A percentile compares a stretch with the other conserved stretches of the same genome.
These are phyloP conservation scores for Pelagia noctiluca DNA, from an alignment of 30 jellyfish, hydroid and myxozoan genomes.

Conservation along the genomic window DNA sequence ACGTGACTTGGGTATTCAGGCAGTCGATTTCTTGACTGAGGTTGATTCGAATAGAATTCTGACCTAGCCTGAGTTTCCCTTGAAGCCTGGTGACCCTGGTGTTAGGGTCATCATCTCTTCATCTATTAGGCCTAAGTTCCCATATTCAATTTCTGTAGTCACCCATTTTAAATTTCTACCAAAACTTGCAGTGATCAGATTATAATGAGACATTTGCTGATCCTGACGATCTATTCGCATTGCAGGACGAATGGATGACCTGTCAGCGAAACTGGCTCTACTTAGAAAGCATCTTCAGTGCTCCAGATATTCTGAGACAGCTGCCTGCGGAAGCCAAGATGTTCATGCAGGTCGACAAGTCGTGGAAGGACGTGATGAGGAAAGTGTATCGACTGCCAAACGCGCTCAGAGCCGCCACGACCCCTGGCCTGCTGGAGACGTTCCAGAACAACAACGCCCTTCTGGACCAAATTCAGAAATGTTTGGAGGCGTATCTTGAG, in stretches of 20 bases:
- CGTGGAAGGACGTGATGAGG: constrained; percentile 99
- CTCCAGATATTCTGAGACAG: constrained; percentile 99
- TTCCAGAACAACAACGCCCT: constrained; percentile 89
- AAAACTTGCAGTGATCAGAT: too few species aligned
- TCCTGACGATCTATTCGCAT: not conserved
- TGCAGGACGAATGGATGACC: constrained; percentile 98
- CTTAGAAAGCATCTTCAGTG: constrained; percentile 98
- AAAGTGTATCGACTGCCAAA: constrained; percentile 95
- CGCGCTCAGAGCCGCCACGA: constrained; percentile 99
- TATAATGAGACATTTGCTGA: too few species aligned
- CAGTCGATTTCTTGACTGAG: too few species aligned
- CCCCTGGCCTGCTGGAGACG: constrained; percentile 95
- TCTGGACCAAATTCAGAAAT: constrained; percentile 97
- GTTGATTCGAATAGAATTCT: too few species aligned
- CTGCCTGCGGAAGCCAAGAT: constrained; percentile 98
- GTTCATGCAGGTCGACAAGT: constrained; percentile 99
- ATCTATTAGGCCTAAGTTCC: too few species aligned
- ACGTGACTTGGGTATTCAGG: too few species aligned
- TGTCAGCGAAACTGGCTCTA: constrained; percentile 99
- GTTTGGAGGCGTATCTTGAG: constrained; percentile 98
- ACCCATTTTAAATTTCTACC: too few species aligned
- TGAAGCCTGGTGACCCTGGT: too few species aligned
- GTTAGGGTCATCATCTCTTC: too few species aligned
- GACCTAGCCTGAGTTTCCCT: too few species aligned
- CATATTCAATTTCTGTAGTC: too few species aligned